Evolutionary conservation across 2,888 invertebrate species (phyloP), one percentile per base, ranked within the genome.

Genomic region (Falcaria lacertinaria): DNA sequence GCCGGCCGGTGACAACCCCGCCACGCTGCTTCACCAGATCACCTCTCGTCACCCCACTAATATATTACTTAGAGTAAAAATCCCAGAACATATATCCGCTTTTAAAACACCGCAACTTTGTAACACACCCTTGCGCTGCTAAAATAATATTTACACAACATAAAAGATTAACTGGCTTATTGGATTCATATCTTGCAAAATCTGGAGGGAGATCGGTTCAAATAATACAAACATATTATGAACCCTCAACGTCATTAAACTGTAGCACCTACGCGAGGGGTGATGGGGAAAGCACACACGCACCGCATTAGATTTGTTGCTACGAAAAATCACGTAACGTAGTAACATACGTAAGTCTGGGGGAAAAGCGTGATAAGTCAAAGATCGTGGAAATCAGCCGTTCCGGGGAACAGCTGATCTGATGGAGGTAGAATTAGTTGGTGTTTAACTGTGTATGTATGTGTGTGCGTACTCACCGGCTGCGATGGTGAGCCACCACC

Each of bases 401-500:
- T 58, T 54, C 43, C 45, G 45, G 58, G 54, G 55, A 60, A 56
- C 53, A 56, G 45, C 41, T 57, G 54, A 82, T 74, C 83, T 83
- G 84, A 82, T 85, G 86, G 69, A 77, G 61, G 56, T 34, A 45
- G 42, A 43, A 15, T 16, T 7, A 15, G 41, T 34, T 6, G 19
- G 15, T 16, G 39, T 39, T 15, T 36, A 34, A 33, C 36, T 41
- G 33, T 44, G 45, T 34, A 47, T 37, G 45, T 40, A 35, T 41
- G 44, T 41, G 37, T 43, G 44, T 40, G 41, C 37, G 76, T 80
- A 89, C 89, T 89, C 68, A 90, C 89, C 89, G 88, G 87, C 84
- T 82, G 88, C 81, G 72, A 78, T 72, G 66, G 80, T 80, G 78
- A 89, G 86, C 89, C 88, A 89, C 88, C 88, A 89, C 84, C 86